Conservation (phyloP, 2,888 invertebrate genomes). For the Euproctis similis region DNA sequence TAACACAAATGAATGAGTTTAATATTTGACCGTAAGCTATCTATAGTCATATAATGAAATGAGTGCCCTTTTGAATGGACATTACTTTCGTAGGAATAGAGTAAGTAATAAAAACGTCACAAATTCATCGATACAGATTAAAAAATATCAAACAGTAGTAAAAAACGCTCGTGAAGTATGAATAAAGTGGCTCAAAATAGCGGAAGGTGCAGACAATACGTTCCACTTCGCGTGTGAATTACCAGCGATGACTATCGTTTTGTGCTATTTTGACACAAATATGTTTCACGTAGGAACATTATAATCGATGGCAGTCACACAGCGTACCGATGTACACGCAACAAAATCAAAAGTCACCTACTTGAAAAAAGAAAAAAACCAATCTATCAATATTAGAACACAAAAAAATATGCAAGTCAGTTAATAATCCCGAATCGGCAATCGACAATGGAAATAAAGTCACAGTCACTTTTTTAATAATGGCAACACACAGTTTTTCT, state of each 20-base stretch:
- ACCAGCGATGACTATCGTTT: constrained; percentile 56
- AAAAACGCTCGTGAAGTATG: constrained; percentile 33
- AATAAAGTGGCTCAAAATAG: constrained; percentile 39
- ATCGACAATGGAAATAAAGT: constrained; percentile 75
- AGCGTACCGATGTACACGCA: constrained; percentile 42
- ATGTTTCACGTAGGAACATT: constrained; percentile 51
- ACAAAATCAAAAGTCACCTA: constrained; percentile 58
- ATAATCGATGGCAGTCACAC: constrained; percentile 52
- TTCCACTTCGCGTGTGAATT: constrained; percentile 55
- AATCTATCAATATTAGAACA: constrained; percentile 76
- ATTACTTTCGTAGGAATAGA: constrained; percentile 18
- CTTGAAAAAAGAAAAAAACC: constrained; percentile 69
- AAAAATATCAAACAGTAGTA: constrained; percentile 38
- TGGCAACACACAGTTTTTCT: constrained; percentile 67
- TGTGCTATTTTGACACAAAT: constrained; percentile 58
- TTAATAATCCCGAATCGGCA: constrained; percentile 75
- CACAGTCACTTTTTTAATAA: constrained; percentile 76
- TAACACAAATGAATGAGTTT: constrained; percentile 15
- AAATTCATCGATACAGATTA: constrained; percentile 27
- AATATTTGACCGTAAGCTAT: constrained; percentile 8
- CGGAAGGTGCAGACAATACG: constrained; percentile 41
- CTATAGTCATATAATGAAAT: constrained; percentile 6
- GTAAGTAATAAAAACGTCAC: constrained; percentile 39
- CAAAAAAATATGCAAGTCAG: constrained; percentile 76
- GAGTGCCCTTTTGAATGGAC: constrained; percentile 6